Evolutionary conservation across 2,113 vertebrate species (phyloP).

Genomic region (Mesocricetus auratus): DNA sequence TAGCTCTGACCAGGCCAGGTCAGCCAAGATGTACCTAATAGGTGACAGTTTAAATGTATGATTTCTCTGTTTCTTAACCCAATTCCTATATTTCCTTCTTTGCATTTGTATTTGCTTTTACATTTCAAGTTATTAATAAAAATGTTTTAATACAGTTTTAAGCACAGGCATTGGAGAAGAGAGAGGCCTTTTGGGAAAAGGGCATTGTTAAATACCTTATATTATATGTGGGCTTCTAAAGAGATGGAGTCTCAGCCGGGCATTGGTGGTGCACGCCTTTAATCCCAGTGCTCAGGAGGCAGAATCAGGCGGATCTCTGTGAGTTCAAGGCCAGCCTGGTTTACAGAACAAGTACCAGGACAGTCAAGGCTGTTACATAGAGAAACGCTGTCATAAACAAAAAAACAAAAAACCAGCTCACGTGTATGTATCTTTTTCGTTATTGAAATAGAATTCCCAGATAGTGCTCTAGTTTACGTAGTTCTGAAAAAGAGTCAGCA

Average conservation of each 20-base stretch:
- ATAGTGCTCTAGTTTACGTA: neutral
- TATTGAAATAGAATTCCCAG: neutral
- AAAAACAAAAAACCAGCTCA: neutral
- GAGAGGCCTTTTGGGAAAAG: neutral
- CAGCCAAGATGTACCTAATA: neutral
- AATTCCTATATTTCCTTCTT: neutral
- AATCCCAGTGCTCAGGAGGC: no score
- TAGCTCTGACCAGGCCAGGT: neutral
- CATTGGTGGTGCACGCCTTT: no score
- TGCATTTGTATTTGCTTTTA: no score
- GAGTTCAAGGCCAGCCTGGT: no score
- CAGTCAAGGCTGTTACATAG: no score
- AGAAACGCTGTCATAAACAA: no score
- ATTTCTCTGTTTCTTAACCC: constrained; percentile 10
- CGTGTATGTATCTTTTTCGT: neutral
- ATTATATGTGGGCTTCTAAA: neutral
- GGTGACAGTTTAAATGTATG: neutral
- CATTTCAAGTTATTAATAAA: neutral
- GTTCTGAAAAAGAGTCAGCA: neutral
- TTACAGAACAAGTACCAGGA: no score
- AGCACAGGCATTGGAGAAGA: neutral
- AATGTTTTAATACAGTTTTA: neutral
- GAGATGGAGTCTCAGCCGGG: neutral
- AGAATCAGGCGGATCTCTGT: no score
- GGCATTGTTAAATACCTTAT: neutral